Conservation (phyloP, 2,797 vertebrate species). For the Crocodylus rhombifer region DNA sequence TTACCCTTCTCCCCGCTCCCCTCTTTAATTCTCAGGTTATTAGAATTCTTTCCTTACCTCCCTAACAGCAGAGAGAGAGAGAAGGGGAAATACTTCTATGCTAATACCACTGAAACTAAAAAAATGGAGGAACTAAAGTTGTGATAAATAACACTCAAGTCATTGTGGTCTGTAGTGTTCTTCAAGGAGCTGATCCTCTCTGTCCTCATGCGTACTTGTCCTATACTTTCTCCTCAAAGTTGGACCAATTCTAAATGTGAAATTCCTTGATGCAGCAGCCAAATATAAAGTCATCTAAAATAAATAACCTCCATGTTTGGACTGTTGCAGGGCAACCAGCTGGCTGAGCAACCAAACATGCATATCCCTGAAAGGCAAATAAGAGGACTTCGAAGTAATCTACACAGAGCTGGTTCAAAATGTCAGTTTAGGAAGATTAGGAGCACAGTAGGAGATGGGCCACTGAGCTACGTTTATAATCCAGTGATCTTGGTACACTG, state of each 20-base stretch:
- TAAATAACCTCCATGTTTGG: not conserved
- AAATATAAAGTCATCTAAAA: rapidly evolving
- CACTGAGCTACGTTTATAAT: rapidly evolving
- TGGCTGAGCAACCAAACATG: not conserved
- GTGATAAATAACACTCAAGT: not conserved
- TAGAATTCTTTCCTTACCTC: not conserved
- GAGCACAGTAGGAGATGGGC: not conserved
- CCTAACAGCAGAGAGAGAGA: too few relatives aligned
- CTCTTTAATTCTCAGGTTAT: not conserved
- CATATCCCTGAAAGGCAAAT: not conserved
- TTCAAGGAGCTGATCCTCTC: not conserved
- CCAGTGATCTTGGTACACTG: not conserved
- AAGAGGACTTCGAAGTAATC: rapidly evolving
- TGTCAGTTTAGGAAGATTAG: not conserved
- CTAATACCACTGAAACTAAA: not conserved
- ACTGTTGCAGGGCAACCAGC: too few relatives aligned
- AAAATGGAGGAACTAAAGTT: not conserved
- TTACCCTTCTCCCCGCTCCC: too few relatives aligned
- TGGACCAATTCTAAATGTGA: not conserved
- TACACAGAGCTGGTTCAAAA: not conserved
- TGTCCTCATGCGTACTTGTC: not conserved
- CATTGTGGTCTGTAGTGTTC: not conserved
- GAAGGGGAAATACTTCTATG: not conserved
- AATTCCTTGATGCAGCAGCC: not conserved
- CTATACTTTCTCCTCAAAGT: not conserved